Evolutionary conservation across 2,113 vertebrate species (phyloP).

Genomic region (Antechinus flavipes): DNA sequence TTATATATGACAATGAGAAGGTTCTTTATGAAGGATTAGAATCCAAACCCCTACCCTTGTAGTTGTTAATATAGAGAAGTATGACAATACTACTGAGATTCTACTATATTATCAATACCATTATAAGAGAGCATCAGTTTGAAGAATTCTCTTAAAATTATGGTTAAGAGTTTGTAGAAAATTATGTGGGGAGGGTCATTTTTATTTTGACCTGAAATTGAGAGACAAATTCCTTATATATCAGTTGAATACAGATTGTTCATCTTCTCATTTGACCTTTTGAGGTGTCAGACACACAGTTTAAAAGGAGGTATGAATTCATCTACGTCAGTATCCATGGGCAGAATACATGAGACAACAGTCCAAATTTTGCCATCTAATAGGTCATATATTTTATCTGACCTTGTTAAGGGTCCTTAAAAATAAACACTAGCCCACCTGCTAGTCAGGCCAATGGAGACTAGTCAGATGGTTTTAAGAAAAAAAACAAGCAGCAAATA

Average conservation of each 20-base stretch:
- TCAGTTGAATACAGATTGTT: neutral
- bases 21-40: neutral
- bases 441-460: neutral
- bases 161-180: neutral
- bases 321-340: rapidly evolving
- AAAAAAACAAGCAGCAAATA: neutral
- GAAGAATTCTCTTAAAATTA: neutral
- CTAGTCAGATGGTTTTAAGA: neutral
- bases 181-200: rapidly evolving
- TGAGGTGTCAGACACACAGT: neutral
- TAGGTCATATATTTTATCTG: neutral
- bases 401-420: neutral
- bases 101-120: neutral
- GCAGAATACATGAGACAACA: rapidly evolving
- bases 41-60: neutral
- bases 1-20: neutral
- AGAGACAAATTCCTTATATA: neutral
- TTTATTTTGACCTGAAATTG: rapidly evolving
- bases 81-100: neutral
- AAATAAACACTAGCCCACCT: neutral
- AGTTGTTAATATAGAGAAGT: neutral
- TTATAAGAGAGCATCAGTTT: rapidly evolving
- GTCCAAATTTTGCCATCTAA: rapidly evolving
- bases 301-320: neutral
- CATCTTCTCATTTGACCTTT: neutral